phyloP scores from a whole-genome alignment of 2,797 vertebrate species.

The Lycodopsis pacificus region DNA sequence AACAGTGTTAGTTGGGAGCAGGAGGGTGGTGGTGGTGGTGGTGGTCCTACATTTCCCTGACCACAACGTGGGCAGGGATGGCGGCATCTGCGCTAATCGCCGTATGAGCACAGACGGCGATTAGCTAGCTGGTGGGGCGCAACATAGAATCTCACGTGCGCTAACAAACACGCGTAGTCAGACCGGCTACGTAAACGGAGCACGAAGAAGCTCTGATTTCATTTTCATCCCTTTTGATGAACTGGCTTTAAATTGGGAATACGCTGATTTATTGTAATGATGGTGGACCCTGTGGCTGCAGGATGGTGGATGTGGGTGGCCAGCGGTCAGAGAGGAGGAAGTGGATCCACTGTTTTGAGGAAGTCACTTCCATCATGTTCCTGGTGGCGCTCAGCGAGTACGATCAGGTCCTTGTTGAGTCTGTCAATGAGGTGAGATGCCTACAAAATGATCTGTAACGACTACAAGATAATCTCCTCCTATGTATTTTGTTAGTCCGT shows the following conservation, averaged over 20 bases:
- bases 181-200: too few species aligned
- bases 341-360: slow-evolving; percentile 86
- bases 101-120: neutral
- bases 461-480: neutral
- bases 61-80: too few species aligned
- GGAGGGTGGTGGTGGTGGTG: too few species aligned
- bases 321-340: slow-evolving; percentile 86
- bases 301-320: slow-evolving; percentile 86
- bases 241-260: neutral
- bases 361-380: slow-evolving; percentile 85
- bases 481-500: neutral
- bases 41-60: too few species aligned
- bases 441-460: neutral
- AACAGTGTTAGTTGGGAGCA: too few species aligned
- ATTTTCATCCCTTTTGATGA: neutral
- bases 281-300: slow-evolving; percentile 32
- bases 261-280: neutral
- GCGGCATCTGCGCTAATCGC: too few species aligned
- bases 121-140: neutral
- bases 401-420: slow-evolving; percentile 82
- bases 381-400: slow-evolving; percentile 85
- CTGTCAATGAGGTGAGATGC: slow-evolving; percentile 68
- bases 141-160: neutral
- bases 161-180: neutral
- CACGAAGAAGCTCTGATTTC: too few species aligned